A percentile compares a stretch with the other conserved stretches of the same genome.
Evolutionary conservation across 2,888 invertebrate genomes (phyloP).

Genomic region (Hirtodrosophila trivittata): DNA sequence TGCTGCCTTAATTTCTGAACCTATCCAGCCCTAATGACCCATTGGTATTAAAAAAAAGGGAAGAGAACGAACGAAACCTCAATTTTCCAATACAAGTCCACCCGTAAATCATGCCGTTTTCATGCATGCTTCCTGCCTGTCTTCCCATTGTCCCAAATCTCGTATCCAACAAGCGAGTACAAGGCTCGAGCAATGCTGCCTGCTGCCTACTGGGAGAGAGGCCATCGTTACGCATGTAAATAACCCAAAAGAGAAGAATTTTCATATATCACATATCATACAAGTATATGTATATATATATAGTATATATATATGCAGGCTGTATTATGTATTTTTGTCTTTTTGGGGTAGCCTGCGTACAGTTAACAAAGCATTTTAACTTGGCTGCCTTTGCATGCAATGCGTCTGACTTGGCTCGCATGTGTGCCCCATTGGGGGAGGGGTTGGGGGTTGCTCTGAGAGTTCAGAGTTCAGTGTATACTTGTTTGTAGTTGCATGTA

Average conservation of each 20-base stretch:
- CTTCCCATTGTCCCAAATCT: constrained; percentile 42
- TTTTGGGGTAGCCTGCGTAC: constrained; percentile 56
- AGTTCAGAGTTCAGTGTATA: constrained; percentile 1
- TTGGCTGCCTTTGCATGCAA: constrained; percentile 49
- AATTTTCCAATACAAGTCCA: constrained; percentile 55
- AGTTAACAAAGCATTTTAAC: constrained; percentile 60
- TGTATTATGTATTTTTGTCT: constrained; percentile 38
- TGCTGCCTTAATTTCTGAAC: constrained; percentile 22
- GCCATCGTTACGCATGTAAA: constrained; percentile 60
- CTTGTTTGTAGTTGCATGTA: constrained; percentile 42
- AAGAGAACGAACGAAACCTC: constrained; percentile 40
- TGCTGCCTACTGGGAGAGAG: constrained; percentile 13
- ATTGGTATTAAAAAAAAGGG: constrained; percentile 35
- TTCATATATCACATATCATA: constrained; percentile 19
- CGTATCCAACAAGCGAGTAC: neutral
- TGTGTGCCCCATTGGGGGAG: constrained; percentile 20
- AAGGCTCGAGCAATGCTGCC: no score
- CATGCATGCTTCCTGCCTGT: constrained; percentile 65
- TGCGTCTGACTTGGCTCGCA: constrained; percentile 25
- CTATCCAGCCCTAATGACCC: constrained; percentile 3
- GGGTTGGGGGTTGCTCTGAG: no score
- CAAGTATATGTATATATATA: constrained; percentile 17
- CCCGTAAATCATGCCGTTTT: constrained; percentile 59
- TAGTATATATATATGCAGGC: constrained; percentile 8
- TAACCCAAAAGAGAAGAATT: constrained; percentile 43